Conservation (phyloP, 2,113 vertebrate genomes). For the Antennarius striatus region DNA sequence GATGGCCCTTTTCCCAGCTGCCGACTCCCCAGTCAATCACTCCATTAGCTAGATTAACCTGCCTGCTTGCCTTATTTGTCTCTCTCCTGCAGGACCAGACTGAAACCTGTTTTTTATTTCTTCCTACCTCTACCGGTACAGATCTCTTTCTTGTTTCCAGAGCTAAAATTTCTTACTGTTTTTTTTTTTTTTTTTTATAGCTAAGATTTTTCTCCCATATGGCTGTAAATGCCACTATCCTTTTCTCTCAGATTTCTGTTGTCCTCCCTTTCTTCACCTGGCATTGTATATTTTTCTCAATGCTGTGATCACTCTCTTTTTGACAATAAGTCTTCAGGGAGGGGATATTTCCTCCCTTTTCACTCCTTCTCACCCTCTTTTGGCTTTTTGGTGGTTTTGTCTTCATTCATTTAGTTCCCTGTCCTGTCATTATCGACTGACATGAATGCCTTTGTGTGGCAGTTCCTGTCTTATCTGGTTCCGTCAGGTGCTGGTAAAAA, state of each 20-base stretch:
- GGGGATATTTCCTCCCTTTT: slow-evolving; percentile 34
- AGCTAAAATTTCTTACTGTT: slow-evolving; percentile 46
- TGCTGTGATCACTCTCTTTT: slow-evolving; percentile 45
- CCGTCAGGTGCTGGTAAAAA: slow-evolving; percentile 67
- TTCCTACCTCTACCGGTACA: slow-evolving; percentile 7
- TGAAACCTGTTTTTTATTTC: slow-evolving; percentile 27
- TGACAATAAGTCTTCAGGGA: slow-evolving; percentile 56
- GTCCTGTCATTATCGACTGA: slow-evolving; percentile 56
- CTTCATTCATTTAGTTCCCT: slow-evolving; percentile 35
- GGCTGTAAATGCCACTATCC: slow-evolving; percentile 60
- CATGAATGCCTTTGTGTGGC: slow-evolving; percentile 48
- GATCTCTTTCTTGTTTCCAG: slow-evolving; percentile 10
- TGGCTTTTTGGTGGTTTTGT: slow-evolving; percentile 34
- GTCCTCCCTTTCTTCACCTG: slow-evolving; percentile 47
- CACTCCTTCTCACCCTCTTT: slow-evolving; percentile 13
- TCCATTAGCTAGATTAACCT: slow-evolving; percentile 67
- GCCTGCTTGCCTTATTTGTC: slow-evolving; percentile 23
- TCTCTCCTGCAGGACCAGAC: slow-evolving; percentile 39
- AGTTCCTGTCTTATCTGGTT: slow-evolving; percentile 69
- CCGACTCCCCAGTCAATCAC: slow-evolving; percentile 40
- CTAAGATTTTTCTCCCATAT: slow-evolving; percentile 17
- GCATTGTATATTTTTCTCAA: slow-evolving; percentile 48
- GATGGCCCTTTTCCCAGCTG: slow-evolving; percentile 32
- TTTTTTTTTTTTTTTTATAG: slow-evolving; percentile 38
- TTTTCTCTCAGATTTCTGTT: slow-evolving; percentile 52